Conservation (phyloP, 2,888 invertebrate species). For the Cryptocephalus moraei region DNA sequence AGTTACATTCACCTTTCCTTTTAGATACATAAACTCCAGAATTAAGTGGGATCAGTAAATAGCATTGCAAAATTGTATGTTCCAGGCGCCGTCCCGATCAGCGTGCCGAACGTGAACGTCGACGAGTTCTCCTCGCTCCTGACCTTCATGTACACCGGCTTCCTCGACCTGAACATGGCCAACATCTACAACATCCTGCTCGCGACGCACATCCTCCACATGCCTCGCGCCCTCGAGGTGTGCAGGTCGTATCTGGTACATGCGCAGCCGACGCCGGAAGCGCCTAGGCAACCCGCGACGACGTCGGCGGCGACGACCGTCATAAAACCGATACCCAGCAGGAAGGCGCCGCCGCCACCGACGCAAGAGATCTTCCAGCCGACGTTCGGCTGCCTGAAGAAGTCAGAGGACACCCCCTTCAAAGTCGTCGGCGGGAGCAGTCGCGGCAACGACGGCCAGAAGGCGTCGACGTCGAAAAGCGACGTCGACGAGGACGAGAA, state of each 20-base stretch:
- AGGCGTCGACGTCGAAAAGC: slow-evolving; percentile 20
- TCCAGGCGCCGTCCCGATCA: slow-evolving; percentile 22
- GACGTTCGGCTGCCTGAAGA: slow-evolving; percentile 20
- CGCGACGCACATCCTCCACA: slow-evolving; percentile 62
- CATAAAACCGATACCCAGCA: slow-evolving; percentile 15
- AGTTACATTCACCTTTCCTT: no score
- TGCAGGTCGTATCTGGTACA: slow-evolving; percentile 54
- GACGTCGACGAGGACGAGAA: slow-evolving; percentile 7
- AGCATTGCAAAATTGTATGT: no score
- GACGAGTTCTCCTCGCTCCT: slow-evolving; percentile 57
- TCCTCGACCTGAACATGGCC: slow-evolving; percentile 54
- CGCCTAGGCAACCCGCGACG: slow-evolving; percentile 2
- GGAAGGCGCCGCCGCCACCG: slow-evolving; percentile 19
- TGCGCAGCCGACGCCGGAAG: slow-evolving; percentile 28
- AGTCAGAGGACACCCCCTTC: slow-evolving; percentile 34
- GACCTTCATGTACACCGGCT: slow-evolving; percentile 68
- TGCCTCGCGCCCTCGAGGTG: slow-evolving; percentile 61
- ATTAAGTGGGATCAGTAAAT: no score
- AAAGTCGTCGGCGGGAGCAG: slow-evolving; percentile 13
- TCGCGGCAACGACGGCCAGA: slow-evolving; percentile 6
- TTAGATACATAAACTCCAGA: no score
- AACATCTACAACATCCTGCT: slow-evolving; percentile 63
- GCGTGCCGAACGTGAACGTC: slow-evolving; percentile 46
- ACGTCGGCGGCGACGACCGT: slow-evolving; percentile 4
- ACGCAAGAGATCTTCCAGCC: slow-evolving; percentile 15